Percentiles rank a stretch among this genome's conserved stretches.
Evolutionary conservation across 2,113 vertebrate species (phyloP).

Genomic region (Cryptoleucopteryx plumbea): DNA sequence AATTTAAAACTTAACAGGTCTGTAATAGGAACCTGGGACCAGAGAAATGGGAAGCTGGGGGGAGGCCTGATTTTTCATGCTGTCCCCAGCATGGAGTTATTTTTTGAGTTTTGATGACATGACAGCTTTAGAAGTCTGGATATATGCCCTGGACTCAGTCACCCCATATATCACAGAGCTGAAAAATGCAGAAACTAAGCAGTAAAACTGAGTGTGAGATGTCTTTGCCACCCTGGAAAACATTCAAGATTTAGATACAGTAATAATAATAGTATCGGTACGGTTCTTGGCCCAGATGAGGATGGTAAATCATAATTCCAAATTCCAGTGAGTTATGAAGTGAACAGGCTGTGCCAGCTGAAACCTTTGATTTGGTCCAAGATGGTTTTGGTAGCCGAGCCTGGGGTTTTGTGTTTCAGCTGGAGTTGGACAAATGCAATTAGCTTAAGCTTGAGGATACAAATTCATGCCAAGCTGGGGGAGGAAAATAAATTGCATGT

Average conservation of each 20-base stretch:
- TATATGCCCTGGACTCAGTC: not conserved
- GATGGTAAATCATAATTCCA: not conserved
- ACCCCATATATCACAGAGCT: not conserved
- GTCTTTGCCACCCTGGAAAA: not conserved
- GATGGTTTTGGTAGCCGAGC: not conserved
- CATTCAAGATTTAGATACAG: not conserved
- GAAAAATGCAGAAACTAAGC: slow-evolving; percentile 1
- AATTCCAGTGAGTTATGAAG: not conserved
- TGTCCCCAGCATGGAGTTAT: not conserved
- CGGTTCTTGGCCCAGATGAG: not conserved
- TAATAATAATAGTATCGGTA: not conserved
- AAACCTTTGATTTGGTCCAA: not conserved
- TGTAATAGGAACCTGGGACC: not conserved
- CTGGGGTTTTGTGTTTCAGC: not conserved
- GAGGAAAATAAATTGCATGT: not conserved
- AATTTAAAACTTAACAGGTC: not conserved
- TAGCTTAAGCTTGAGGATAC: not conserved
- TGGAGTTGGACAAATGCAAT: not conserved
- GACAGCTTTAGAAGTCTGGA: not conserved
- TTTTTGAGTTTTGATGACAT: not conserved
- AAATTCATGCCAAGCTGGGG: not conserved
- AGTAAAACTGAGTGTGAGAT: not conserved
- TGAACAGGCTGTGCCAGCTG: not conserved
- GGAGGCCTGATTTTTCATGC: not conserved
- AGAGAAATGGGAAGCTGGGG: not conserved